Conservation (phyloP, 1,140 invertebrate species). For the Drosophila parabipectinata region DNA sequence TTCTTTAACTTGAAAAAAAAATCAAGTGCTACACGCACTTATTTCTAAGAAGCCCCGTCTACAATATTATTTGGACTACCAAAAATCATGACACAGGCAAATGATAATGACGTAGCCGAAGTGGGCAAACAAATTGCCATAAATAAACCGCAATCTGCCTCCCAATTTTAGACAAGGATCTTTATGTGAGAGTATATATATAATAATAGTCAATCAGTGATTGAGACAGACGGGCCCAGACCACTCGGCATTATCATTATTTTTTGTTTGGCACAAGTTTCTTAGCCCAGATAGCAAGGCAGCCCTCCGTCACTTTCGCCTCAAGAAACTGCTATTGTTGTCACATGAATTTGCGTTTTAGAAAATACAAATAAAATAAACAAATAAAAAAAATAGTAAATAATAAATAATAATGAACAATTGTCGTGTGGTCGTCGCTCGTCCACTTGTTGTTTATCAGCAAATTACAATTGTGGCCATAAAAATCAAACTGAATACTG, state of each 20-base stretch:
- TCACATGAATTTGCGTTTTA: slow-evolving; percentile 43
- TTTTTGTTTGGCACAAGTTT: not conserved
- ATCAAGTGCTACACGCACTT: too few relatives aligned
- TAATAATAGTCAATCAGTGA: slow-evolving; percentile 38
- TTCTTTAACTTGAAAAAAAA: too few relatives aligned
- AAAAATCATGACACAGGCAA: slow-evolving; percentile 24
- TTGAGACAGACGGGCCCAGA: slow-evolving; percentile 8
- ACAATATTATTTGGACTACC: slow-evolving; percentile 2
- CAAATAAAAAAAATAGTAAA: slow-evolving; percentile 9
- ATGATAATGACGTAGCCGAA: slow-evolving; percentile 23
- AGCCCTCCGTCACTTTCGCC: slow-evolving; percentile 18
- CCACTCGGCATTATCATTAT: slow-evolving; percentile 18
- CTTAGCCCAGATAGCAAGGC: slow-evolving; percentile 27
- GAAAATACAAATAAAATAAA: not conserved
- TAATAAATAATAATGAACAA: slow-evolving; percentile 15
- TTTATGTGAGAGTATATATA: not conserved
- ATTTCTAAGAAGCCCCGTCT: not conserved
- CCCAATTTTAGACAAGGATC: slow-evolving; percentile 25
- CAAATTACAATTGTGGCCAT: slow-evolving; percentile 22
- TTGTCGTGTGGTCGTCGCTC: slow-evolving; percentile 1
- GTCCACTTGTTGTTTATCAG: slow-evolving; percentile 8
- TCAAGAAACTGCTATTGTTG: slow-evolving; percentile 29
- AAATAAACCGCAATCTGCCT: slow-evolving; percentile 20
- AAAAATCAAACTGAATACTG: slow-evolving; percentile 16
- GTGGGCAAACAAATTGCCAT: slow-evolving; percentile 38